Conservation (phyloP, 2,113 vertebrate species). For the Seriola aureovittata region DNA sequence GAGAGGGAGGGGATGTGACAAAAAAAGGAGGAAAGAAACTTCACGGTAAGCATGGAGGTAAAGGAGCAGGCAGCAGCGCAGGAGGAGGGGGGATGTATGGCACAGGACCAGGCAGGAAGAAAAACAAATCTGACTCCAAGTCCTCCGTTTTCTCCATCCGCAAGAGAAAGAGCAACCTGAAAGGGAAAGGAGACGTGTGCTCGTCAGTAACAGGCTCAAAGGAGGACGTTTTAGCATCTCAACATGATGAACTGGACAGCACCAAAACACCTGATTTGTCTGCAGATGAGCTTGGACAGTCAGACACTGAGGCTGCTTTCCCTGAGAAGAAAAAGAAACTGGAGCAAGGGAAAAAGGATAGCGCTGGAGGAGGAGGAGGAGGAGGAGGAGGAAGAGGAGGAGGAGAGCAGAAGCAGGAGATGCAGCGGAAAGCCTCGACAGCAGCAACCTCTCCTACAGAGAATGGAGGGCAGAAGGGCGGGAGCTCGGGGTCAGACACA, state of each 20-base stretch:
- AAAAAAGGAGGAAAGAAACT: slow-evolving; percentile 92
- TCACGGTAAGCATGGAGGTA: slow-evolving; percentile 87
- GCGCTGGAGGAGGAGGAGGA: not conserved
- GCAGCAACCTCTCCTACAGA: slow-evolving; percentile 61
- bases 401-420: slow-evolving; percentile 6
- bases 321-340: slow-evolving; percentile 78
- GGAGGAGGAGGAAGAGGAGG: not conserved
- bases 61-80: slow-evolving; percentile 70
- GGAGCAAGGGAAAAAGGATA: not conserved
- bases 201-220: slow-evolving; percentile 87
- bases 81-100: slow-evolving; percentile 78
- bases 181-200: slow-evolving; percentile 83
- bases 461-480: slow-evolving; percentile 87
- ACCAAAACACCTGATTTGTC: slow-evolving; percentile 94
- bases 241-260: slow-evolving; percentile 89
- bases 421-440: slow-evolving; percentile 23
- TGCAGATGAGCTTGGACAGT: slow-evolving; percentile 92
- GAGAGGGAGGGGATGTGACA: slow-evolving; percentile 87
- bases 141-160: slow-evolving; percentile 95
- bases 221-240: slow-evolving; percentile 90
- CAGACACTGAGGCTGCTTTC: slow-evolving; percentile 87
- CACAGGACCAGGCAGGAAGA: slow-evolving; percentile 85
- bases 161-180: slow-evolving; percentile 91
- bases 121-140: slow-evolving; percentile 91
- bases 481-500: slow-evolving; percentile 95